These are phyloP conservation scores for Scyliorhinus canicula DNA, from an alignment of 2,797 vertebrate genomes.

Conservation along the genomic window DNA sequence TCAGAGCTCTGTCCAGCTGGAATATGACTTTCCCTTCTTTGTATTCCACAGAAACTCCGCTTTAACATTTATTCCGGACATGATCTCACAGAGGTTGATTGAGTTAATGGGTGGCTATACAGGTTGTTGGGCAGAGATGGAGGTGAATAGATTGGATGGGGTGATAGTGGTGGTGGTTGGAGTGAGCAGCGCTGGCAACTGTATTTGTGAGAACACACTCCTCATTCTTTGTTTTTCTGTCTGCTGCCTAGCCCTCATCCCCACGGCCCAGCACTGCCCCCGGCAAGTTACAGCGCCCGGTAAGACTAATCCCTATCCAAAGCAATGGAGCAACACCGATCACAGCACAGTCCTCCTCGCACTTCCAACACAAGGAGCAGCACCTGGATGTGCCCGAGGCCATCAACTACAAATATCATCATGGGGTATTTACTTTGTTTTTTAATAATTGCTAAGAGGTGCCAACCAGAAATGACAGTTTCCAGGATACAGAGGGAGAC, in stretches of 20 bases:
- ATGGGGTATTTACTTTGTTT: conserved; percentile 51
- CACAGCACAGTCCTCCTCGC: conserved; percentile 54
- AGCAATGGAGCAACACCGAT: conserved; percentile 50
- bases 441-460: not conserved
- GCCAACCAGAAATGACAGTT: not conserved
- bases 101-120: not conserved
- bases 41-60: not conserved
- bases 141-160: conserved; percentile 48
- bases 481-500: not conserved
- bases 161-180: conserved; percentile 46
- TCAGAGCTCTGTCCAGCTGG: not conserved
- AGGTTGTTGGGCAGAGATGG: conserved; percentile 42
- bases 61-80: not conserved
- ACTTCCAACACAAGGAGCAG: conserved; percentile 47
- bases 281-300: conserved; percentile 66
- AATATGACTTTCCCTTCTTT: not conserved
- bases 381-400: conserved; percentile 48
- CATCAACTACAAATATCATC: conserved; percentile 50
- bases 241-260: conserved; percentile 57
- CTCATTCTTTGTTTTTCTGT: conserved; percentile 40
- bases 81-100: not conserved
- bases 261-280: conserved; percentile 77
- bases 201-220: conserved; percentile 30
- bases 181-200: conserved; percentile 41
- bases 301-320: conserved; percentile 67